A percentile compares a stretch with the other conserved stretches of the same genome.
These are phyloP conservation scores for Struthidea cinerea DNA, from an alignment of 2,113 vertebrate species.

Conservation along the genomic window DNA sequence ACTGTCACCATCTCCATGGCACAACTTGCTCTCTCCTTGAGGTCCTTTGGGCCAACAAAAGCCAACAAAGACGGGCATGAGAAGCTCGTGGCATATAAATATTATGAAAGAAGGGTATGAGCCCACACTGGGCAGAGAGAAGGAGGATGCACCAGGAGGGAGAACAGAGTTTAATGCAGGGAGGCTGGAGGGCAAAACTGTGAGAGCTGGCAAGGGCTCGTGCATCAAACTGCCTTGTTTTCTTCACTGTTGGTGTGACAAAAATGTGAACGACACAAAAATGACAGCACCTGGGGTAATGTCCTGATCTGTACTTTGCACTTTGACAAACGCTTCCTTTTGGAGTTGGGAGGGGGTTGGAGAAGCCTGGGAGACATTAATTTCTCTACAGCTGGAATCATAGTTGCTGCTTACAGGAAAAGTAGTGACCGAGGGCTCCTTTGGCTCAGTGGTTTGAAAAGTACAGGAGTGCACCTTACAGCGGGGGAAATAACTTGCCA, in stretches of 20 bases:
- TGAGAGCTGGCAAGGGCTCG: not conserved
- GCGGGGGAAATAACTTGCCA: not conserved
- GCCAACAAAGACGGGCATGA: fast-evolving
- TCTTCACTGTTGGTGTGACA: not conserved
- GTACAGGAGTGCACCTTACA: not conserved
- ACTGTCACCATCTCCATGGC: not conserved
- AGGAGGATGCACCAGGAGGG: not conserved
- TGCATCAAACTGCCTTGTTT: not conserved
- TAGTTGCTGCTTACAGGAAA: not conserved
- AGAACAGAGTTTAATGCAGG: not conserved
- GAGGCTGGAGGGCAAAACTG: not conserved
- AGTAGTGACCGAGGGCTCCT: not conserved
- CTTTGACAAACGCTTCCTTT: not conserved
- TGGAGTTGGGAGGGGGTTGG: not conserved
- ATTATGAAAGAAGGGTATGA: not conserved
- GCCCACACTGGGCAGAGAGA: fast-evolving
- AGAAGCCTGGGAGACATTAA: not conserved
- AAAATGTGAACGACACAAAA: not conserved
- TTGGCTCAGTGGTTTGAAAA: not conserved
- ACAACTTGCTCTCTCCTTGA: not conserved
- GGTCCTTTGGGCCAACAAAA: not conserved
- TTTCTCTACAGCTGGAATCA: not conserved
- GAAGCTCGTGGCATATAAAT: not conserved
- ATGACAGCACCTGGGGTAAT: not conserved
- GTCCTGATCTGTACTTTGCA: not conserved